Conservation (phyloP, 2,888 invertebrate genomes). For the Artemia sp. region DNA sequence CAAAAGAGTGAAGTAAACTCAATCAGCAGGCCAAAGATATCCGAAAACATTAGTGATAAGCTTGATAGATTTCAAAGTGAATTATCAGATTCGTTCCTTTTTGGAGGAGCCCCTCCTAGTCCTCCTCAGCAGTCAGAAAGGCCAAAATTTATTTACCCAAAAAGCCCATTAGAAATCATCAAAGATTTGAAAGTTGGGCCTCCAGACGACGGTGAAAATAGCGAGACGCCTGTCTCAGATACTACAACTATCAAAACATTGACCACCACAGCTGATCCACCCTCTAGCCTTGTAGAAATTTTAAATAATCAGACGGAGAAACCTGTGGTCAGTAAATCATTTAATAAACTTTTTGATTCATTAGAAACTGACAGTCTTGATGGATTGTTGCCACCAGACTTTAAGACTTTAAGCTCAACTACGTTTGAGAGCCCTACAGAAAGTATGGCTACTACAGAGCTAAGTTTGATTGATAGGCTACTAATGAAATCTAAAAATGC, state of each 20-base stretch:
- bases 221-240: background rate
- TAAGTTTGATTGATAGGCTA: background rate
- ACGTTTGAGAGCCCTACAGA: background rate
- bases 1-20: background rate
- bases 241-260: background rate
- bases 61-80: constrained; percentile 7
- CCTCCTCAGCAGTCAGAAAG: background rate
- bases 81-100: constrained; percentile 10
- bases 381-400: constrained; percentile 12
- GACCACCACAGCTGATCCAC: background rate
- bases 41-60: constrained; percentile 7
- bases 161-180: constrained; percentile 9
- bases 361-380: constrained; percentile 9
- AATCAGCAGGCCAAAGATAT: background rate
- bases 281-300: background rate
- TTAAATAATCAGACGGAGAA: constrained; percentile 7
- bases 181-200: constrained; percentile 5
- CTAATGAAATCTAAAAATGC: background rate
- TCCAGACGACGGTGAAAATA: background rate
- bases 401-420: constrained; percentile 3
- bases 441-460: background rate
- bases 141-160: background rate
- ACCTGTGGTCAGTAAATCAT: background rate
- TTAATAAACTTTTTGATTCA: constrained; percentile 9
- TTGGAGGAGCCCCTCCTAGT: constrained; percentile 6